Conservation (phyloP, 2,888 invertebrate genomes). For the Anorthoa munda region DNA sequence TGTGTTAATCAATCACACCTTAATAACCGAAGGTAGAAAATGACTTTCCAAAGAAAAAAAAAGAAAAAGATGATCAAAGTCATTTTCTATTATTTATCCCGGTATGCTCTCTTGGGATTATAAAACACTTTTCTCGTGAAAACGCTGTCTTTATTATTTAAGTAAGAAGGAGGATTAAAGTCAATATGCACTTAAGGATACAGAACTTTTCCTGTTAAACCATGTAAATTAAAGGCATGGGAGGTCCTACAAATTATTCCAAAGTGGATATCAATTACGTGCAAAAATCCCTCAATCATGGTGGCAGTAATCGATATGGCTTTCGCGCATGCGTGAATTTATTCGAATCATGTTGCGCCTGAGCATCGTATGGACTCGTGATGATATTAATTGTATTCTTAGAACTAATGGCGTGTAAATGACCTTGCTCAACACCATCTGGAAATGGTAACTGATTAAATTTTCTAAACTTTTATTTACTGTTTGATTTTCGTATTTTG, state of each 20-base stretch:
- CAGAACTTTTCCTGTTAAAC: not conserved
- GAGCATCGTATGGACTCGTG: slow-evolving; percentile 18
- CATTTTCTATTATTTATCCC: too few relatives aligned
- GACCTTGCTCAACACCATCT: slow-evolving; percentile 4
- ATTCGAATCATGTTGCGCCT: slow-evolving; percentile 37
- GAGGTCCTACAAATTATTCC: slow-evolving; percentile 16
- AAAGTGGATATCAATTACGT: slow-evolving; percentile 40
- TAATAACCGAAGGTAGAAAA: too few relatives aligned
- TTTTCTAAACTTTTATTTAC: not conserved
- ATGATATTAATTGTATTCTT: slow-evolving; percentile 25
- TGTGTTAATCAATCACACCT: too few relatives aligned
- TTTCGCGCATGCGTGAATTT: slow-evolving; percentile 37
- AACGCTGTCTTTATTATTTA: too few relatives aligned
- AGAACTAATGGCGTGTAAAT: slow-evolving; percentile 14
- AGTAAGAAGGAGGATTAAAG: too few relatives aligned
- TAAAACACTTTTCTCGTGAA: too few relatives aligned
- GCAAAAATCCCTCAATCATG: slow-evolving; percentile 41
- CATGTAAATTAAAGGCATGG: not conserved
- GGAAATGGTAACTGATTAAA: not conserved
- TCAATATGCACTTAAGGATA: too few relatives aligned
- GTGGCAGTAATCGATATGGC: slow-evolving; percentile 26
- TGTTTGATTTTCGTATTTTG: not conserved
- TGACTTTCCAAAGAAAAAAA: too few relatives aligned
- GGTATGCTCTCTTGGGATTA: too few relatives aligned
- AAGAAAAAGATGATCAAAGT: too few relatives aligned